phyloP scores from a whole-genome alignment of 2,888 invertebrate genomes.

The Theretra japonica region DNA sequence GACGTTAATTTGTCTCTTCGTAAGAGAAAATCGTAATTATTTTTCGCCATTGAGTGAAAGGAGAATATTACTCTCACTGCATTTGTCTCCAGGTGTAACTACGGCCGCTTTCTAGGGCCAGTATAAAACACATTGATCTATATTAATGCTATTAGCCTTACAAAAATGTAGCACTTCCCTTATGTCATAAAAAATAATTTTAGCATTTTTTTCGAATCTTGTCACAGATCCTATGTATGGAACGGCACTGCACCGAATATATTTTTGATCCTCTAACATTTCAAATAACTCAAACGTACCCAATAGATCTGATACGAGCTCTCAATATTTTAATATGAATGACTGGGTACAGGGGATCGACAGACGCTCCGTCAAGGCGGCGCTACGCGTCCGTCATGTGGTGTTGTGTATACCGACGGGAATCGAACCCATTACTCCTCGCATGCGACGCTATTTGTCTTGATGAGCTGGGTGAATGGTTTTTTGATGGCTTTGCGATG shows the following conservation, averaged over 20 bases:
- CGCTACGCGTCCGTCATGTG: constrained; percentile 47
- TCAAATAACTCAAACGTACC: background rate
- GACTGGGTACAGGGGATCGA: constrained; percentile 32
- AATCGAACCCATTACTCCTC: constrained; percentile 50
- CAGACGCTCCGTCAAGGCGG: constrained; percentile 45
- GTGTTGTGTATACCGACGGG: constrained; percentile 41
- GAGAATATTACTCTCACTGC: too few relatives aligned
- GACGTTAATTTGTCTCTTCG: too few relatives aligned
- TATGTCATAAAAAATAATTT: too few relatives aligned
- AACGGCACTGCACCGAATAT: background rate
- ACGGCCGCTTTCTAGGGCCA: too few relatives aligned
- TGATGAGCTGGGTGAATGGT: constrained; percentile 37
- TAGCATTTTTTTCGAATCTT: too few relatives aligned
- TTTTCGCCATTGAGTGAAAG: too few relatives aligned
- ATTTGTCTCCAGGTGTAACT: too few relatives aligned
- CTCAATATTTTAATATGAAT: constrained; percentile 25
- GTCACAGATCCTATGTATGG: too few relatives aligned
- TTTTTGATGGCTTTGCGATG: constrained; percentile 14
- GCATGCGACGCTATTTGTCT: constrained; percentile 44
- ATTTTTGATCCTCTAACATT: background rate
- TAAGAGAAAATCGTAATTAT: too few relatives aligned
- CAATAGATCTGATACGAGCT: constrained; percentile 11
- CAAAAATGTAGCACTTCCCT: too few relatives aligned
- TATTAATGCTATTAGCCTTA: too few relatives aligned
- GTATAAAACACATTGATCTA: too few relatives aligned